A percentile compares a stretch with the other conserved stretches of the same genome.
Evolutionary conservation across 2,797 vertebrate genomes (phyloP).

Genomic region (Tragopan temminckii): DNA sequence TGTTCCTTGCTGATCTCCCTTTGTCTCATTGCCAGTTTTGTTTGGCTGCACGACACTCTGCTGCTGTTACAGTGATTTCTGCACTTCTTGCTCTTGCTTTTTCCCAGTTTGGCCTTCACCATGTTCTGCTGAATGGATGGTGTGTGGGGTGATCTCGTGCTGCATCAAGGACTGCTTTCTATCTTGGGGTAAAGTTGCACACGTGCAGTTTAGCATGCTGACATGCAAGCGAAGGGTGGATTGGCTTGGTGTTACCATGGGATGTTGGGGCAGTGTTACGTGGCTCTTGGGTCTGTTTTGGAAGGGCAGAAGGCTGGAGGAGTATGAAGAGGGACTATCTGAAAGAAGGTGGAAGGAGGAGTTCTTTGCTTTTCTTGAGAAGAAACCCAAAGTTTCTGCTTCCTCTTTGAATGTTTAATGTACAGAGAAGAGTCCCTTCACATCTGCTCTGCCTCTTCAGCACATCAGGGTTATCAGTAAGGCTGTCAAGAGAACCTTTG

Average conservation of each 20-base stretch:
- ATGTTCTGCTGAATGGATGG: too few relatives aligned
- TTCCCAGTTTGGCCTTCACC: neutral
- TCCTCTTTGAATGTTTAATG: neutral
- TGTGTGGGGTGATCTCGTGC: neutral
- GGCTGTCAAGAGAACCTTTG: slow-evolving; percentile 6
- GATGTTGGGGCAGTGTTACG: neutral
- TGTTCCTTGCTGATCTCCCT: rapidly evolving
- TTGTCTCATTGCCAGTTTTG: neutral
- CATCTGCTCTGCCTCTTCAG: neutral
- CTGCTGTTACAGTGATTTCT: neutral
- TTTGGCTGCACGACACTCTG: neutral
- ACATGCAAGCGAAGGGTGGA: neutral
- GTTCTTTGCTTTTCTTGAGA: neutral
- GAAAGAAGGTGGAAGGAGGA: neutral
- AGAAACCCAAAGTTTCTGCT: neutral
- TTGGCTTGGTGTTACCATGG: neutral
- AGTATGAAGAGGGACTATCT: rapidly evolving
- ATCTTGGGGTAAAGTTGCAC: neutral
- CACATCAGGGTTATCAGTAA: neutral
- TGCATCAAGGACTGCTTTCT: rapidly evolving
- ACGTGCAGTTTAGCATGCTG: rapidly evolving
- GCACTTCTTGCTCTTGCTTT: neutral
- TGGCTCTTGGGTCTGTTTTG: neutral
- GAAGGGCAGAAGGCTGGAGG: neutral
- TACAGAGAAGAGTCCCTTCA: neutral